Conservation (phyloP, 2,888 invertebrate genomes). For the Elmis aenea region DNA sequence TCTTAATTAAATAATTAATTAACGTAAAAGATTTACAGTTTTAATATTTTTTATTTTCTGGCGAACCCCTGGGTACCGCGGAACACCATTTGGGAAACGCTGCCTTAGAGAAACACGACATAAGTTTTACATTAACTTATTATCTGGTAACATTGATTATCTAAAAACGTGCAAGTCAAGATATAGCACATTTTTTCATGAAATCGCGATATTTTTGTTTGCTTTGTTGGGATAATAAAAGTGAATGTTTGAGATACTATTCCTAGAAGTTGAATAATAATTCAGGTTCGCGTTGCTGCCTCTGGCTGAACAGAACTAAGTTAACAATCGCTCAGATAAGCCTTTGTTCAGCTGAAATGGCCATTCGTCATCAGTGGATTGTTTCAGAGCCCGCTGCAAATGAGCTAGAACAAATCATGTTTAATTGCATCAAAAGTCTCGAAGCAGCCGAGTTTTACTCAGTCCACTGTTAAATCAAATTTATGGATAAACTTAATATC, state of each 20-base stretch:
- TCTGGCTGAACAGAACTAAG: conserved; percentile 25
- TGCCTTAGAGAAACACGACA: too few relatives aligned
- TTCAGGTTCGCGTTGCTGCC: conserved; percentile 19
- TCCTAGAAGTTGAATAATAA: conserved; percentile 19
- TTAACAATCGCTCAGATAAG: conserved; percentile 43
- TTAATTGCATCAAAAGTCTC: conserved; percentile 49
- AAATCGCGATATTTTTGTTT: too few relatives aligned
- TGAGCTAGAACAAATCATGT: conserved; percentile 48
- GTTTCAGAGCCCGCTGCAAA: conserved; percentile 37
- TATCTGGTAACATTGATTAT: too few relatives aligned
- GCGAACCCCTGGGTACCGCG: too few relatives aligned
- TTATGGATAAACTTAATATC: conserved; percentile 50
- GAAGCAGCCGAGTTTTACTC: conserved; percentile 39
- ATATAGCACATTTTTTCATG: too few relatives aligned
- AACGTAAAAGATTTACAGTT: too few relatives aligned
- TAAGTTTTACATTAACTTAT: too few relatives aligned
- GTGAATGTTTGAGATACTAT: conserved; percentile 10
- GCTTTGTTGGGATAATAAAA: too few relatives aligned
- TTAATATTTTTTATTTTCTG: too few relatives aligned
- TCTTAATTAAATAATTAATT: too few relatives aligned
- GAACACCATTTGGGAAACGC: too few relatives aligned
- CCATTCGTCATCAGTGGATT: conserved; percentile 45
- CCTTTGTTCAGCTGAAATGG: conserved; percentile 40
- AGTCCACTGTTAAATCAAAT: conserved; percentile 44
- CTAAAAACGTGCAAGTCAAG: too few relatives aligned